Evolutionary conservation across 2,888 invertebrate genomes (phyloP).

Genomic region (Nematopogon swammerdamellus): DNA sequence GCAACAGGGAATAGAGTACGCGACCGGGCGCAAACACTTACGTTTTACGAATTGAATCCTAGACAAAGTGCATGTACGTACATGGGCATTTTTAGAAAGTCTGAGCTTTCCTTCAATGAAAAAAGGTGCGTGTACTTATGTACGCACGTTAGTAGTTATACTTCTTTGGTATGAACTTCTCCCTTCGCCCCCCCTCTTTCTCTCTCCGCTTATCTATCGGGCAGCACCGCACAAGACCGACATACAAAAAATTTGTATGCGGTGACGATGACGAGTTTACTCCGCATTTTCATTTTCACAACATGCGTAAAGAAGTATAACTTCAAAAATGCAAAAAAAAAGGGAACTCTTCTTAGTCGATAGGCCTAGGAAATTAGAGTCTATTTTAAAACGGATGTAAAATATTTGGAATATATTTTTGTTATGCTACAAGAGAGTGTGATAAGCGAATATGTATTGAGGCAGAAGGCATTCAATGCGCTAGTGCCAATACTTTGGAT

Average conservation of each 20-base stretch:
- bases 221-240: no score
- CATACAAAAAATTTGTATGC: no score
- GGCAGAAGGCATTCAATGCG: constrained; percentile 5
- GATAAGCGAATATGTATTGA: not conserved
- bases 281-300: no score
- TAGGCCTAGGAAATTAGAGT: constrained; percentile 8
- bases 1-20: constrained; percentile 3
- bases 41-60: not conserved
- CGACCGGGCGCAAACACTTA: not conserved
- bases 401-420: constrained; percentile 16
- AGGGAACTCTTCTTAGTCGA: not conserved
- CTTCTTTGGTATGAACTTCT: no score
- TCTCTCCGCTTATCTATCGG: no score
- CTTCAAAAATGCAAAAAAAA: no score
- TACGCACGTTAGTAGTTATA: no score
- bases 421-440: constrained; percentile 12
- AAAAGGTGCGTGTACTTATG: no score
- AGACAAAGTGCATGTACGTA: not conserved
- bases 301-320: no score
- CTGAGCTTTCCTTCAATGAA: not conserved
- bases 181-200: no score
- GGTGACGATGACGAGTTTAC: no score
- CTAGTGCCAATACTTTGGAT: constrained; percentile 6
- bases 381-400: constrained; percentile 8
- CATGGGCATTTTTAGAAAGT: not conserved